Base-by-base conservation (phyloP, 2,113 vertebrate genomes). In the Setophaga petechia region DNA sequence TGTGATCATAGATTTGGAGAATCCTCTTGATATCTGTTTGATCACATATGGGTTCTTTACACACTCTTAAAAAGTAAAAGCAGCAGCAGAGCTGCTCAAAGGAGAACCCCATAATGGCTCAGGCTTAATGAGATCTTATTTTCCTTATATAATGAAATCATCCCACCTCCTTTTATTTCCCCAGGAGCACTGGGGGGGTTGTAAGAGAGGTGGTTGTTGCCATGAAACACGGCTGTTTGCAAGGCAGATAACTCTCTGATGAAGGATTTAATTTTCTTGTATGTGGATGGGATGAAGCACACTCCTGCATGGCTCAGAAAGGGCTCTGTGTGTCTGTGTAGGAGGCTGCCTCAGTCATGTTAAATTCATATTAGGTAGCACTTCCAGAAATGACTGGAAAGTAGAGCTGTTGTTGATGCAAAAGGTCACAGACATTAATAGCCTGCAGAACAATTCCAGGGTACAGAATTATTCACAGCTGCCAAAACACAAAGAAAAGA, bases 371-470 rank as follows among this genome's bases (percentile, higher is more conserved):
- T 76, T 82, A 96, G 77, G 66, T 71, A 91, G 28, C 76, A 76
- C 58, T 96, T 94, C 46, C 82, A 81, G 88, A 84, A 94, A 76
- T 69, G 81, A 67, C 68, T 93, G 86, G 67, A 67, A 87, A 87
- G 66, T 33, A 66, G 62, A 83, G 62, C 54, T 89, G 46, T 43
- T 89, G 76, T 89, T 94, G 83, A 84, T 95, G 71, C 49, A 89
- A 92, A 97, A 97, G 93, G 91, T 94, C 87, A 59, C 51, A 85
- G 67, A 61, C 89, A 91, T 92, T 83, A 94, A 87, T 28, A 94
- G 77, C 75, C 84, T 81, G 62, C 46, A 86, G 86, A 92, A 93
- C 35, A 83, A 69, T 93, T 91, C 87, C 47, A 75, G 44, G 58
- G 74, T 20, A 57, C 37, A 61, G 73, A 93, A 88, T 95, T 95